phyloP scores from a whole-genome alignment of 1,140 invertebrate genomes.

The Caenorhabditis latens region DNA sequence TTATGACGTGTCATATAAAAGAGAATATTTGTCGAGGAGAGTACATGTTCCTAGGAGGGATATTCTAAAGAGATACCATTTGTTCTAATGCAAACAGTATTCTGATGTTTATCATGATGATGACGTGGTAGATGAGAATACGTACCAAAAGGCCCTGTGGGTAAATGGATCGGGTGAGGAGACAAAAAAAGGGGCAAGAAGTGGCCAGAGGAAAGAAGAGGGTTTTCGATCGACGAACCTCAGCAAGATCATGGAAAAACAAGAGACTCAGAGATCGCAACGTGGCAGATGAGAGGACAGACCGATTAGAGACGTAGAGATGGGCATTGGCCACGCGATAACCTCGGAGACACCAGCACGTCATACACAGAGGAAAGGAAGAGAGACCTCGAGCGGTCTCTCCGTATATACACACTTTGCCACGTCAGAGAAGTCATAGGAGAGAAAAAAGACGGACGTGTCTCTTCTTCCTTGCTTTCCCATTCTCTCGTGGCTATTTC shows the following conservation, averaged over 20 bases:
- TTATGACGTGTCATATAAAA: neutral
- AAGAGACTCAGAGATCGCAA: constrained; percentile 40
- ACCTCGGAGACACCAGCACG: constrained; percentile 44
- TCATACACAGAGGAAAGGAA: neutral
- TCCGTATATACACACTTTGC: constrained; percentile 55
- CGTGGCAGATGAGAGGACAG: constrained; percentile 52
- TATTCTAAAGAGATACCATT: no score
- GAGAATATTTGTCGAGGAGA: no score
- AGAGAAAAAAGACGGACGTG: constrained; percentile 50
- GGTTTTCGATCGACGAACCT: constrained; percentile 46
- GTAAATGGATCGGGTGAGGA: constrained; percentile 28
- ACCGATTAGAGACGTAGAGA: constrained; percentile 41
- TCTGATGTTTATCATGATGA: neutral
- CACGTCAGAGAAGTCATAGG: constrained; percentile 53
- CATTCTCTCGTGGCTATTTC: constrained; percentile 47
- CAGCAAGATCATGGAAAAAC: neutral
- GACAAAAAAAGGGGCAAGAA: neutral
- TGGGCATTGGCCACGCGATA: constrained; percentile 34
- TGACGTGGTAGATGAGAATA: constrained; percentile 8
- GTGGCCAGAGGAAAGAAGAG: constrained; percentile 41
- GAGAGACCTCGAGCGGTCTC: constrained; percentile 31
- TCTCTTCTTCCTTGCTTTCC: constrained; percentile 46
- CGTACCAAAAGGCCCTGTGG: constrained; percentile 14
- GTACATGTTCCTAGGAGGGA: no score
- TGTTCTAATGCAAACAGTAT: no score